Conservation (phyloP, 2,113 vertebrate genomes). For the Callorhinus ursinus region DNA sequence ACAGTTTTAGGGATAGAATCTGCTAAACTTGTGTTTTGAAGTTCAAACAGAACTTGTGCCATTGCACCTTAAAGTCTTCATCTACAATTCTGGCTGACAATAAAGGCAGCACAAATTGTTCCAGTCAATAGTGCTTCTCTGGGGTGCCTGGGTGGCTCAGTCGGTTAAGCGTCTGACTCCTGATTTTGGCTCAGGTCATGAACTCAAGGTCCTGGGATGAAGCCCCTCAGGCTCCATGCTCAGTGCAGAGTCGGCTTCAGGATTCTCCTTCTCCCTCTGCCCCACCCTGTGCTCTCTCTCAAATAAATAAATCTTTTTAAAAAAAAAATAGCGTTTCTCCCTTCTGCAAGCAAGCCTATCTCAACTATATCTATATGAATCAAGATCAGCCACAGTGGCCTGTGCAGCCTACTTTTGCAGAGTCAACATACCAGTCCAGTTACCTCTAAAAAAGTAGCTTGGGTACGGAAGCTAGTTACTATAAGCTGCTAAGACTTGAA, state of each 20-base stretch:
- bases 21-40: not conserved
- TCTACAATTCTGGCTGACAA: not conserved
- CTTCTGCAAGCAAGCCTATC: not conserved
- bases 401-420: not conserved
- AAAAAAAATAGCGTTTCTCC: not conserved
- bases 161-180: not conserved
- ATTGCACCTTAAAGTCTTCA: not conserved
- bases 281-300: not conserved
- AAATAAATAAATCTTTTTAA: not conserved
- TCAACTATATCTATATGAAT: not conserved
- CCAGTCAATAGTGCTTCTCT: not conserved
- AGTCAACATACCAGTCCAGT: not conserved
- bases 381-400: not conserved
- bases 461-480: not conserved
- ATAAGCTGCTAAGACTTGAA: conserved; percentile 1
- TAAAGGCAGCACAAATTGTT: not conserved
- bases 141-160: not conserved
- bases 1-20: conserved; percentile 25
- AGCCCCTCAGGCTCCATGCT: not conserved
- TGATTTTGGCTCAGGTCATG: not conserved
- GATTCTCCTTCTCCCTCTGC: not conserved
- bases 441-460: conserved; percentile 14
- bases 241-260: not conserved
- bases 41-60: not conserved
- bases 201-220: not conserved